phyloP scores from a whole-genome alignment of 2,797 vertebrate genomes.

The Lepilemur ruficaudatus region DNA sequence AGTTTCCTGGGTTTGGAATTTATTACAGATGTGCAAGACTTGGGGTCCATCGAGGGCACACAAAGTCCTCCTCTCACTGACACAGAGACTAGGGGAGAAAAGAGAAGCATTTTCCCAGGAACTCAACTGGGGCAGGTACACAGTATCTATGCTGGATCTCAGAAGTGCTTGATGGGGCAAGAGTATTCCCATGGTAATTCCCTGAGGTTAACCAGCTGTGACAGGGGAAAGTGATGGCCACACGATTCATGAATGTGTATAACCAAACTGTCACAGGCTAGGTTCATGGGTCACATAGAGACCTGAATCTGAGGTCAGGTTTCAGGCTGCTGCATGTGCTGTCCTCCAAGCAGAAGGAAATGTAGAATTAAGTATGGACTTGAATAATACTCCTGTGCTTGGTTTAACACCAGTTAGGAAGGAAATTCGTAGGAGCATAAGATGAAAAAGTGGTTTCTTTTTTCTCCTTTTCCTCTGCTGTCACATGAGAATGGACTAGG shows the following conservation, averaged over 20 bases:
- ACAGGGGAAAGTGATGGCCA: constrained; percentile 88
- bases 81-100: not conserved
- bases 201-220: constrained; percentile 88
- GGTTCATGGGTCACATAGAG: constrained; percentile 83
- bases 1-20: constrained; percentile 22
- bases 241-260: constrained; percentile 86
- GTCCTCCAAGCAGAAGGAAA: constrained; percentile 1
- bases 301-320: constrained; percentile 76
- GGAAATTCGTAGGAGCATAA: not conserved
- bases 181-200: constrained; percentile 86
- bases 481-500: not conserved
- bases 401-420: constrained; percentile 2
- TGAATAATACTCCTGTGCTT: not conserved
- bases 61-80: not conserved
- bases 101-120: constrained; percentile 58
- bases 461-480: not conserved
- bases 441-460: not conserved
- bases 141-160: not conserved
- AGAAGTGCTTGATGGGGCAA: constrained; percentile 79
- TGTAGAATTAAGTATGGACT: not conserved
- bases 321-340: constrained; percentile 54
- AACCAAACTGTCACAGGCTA: constrained; percentile 85
- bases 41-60: not conserved
- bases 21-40: constrained; percentile 41
- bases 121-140: constrained; percentile 42